Evolutionary conservation across 2,113 vertebrate genomes (phyloP), one percentile per base, ranked within the genome.

Genomic region (Psilopsiagon aymara): DNA sequence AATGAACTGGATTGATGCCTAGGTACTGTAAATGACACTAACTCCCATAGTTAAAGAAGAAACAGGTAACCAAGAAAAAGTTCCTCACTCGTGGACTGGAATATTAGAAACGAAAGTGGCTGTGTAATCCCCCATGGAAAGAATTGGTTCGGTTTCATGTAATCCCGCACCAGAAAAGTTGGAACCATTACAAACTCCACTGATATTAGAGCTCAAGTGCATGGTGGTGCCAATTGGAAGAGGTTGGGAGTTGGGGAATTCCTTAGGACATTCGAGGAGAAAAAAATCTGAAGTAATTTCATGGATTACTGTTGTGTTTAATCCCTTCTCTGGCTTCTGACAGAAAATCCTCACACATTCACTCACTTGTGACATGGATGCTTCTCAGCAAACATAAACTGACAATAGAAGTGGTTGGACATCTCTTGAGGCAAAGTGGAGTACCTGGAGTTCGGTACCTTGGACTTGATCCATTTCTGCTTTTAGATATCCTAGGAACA

Each of bases 161-260:
- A 94, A 97, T 95, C 76, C 78, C 85, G 81, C 92, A 62, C 35
- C 90, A 96, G 94, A 94, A 91, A 78, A 91, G 67, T 3, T 96
- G 95, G 97, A 97, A 79, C 57, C 53, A 33, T 55, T 79, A 91
- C 91, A 94, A 82, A 63, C 94, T 92, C 19, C 44, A 17, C 49
- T 88, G 97, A 92, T 83, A 88, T 23, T 91, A 85, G 96, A 97
- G 94, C 95, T 94, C 57, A 2, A 87, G 91, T 37, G 66, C 55
- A 28, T 11, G 55, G 41, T 39, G 76, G 91, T 95, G 96, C 96
- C 97, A 97, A 44, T 3, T 97, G 97, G 97, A 98, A 94, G 5
- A 13, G 73, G 83, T 52, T n/a, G 41, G 49, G 91, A 90, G 52
- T 16, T 24, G 27, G 92, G 94, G 96, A 97, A 98, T 97, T 97